These are phyloP conservation scores for Eustalomyia histrio DNA, from an alignment of 2,888 invertebrate genomes.

Conservation along the genomic window DNA sequence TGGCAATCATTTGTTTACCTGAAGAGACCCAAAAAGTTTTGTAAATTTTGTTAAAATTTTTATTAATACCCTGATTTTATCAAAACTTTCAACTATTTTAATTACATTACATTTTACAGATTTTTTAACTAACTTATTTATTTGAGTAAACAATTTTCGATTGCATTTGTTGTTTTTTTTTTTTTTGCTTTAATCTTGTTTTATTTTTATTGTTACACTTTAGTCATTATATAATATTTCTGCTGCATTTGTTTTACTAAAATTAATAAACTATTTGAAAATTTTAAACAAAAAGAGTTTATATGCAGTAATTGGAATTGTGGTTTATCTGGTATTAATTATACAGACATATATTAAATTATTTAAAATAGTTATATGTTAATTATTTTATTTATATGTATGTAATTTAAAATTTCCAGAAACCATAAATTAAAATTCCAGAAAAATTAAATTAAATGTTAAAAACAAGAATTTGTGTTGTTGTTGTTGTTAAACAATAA, in stretches of 20 bases:
- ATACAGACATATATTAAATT: constrained; percentile 56
- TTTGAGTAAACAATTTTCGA: too few species aligned
- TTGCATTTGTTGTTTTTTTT: not conserved
- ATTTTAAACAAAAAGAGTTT: constrained; percentile 4
- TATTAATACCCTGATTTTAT: too few species aligned
- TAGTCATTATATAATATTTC: not conserved
- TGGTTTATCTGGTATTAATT: constrained; percentile 63
- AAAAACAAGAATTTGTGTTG: not conserved
- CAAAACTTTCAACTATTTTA: too few species aligned
- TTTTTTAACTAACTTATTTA: too few species aligned
- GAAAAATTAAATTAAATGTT: constrained; percentile 7
- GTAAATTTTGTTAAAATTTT: too few species aligned
- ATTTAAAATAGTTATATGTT: constrained; percentile 55
- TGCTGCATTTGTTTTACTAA: constrained; percentile 6
- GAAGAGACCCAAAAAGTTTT: too few species aligned
- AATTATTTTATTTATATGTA: constrained; percentile 35
- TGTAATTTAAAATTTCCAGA: constrained; percentile 31
- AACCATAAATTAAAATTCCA: constrained; percentile 48
- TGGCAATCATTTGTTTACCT: too few species aligned
- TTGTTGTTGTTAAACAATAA: too few species aligned
- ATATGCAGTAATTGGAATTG: constrained; percentile 58
- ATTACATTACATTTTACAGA: too few species aligned
- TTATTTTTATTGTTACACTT: not conserved
- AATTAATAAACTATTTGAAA: not conserved
- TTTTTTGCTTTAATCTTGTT: not conserved